Evolutionary conservation across 2,113 vertebrate genomes (phyloP).

Genomic region (Lonchura striata): DNA sequence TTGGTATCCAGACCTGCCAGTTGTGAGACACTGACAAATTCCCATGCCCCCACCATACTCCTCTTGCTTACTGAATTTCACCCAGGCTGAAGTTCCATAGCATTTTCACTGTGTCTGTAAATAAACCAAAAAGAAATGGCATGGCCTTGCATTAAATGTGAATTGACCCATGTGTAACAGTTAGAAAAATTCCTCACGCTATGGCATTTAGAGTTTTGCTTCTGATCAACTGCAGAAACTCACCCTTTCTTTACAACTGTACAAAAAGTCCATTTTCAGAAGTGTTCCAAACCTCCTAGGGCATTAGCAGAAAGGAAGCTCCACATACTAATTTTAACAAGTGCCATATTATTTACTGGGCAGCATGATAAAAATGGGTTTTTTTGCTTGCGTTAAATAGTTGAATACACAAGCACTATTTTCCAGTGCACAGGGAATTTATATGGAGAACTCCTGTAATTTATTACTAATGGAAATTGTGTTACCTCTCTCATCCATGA

Average conservation of each 20-base stretch:
- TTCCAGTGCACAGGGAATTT: conserved; percentile 35
- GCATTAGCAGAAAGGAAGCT: conserved; percentile 45
- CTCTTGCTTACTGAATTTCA: neutral
- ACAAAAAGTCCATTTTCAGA: neutral
- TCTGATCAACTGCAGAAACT: neutral
- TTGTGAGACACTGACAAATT: neutral
- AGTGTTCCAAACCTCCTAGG: conserved; percentile 7
- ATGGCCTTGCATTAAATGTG: conserved; percentile 41
- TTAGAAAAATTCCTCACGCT: neutral
- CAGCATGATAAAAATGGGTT: conserved; percentile 33
- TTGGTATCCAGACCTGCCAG: neutral
- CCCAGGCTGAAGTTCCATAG: neutral
- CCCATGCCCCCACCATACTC: neutral
- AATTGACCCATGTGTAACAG: neutral
- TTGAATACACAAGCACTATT: conserved; percentile 35
- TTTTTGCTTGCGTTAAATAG: conserved; percentile 7
- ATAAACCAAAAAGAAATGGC: conserved; percentile 34
- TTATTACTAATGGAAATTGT: conserved; percentile 6
- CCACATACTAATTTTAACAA: conserved; percentile 17
- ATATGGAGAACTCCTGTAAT: conserved; percentile 27
- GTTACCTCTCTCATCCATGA: neutral
- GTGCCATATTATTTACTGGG: conserved; percentile 39
- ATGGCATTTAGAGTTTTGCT: neutral
- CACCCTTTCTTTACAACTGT: neutral
- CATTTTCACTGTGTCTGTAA: conserved; percentile 33